Evolutionary conservation across 2,888 invertebrate genomes (phyloP).

Genomic region (Mystacides longicornis): DNA sequence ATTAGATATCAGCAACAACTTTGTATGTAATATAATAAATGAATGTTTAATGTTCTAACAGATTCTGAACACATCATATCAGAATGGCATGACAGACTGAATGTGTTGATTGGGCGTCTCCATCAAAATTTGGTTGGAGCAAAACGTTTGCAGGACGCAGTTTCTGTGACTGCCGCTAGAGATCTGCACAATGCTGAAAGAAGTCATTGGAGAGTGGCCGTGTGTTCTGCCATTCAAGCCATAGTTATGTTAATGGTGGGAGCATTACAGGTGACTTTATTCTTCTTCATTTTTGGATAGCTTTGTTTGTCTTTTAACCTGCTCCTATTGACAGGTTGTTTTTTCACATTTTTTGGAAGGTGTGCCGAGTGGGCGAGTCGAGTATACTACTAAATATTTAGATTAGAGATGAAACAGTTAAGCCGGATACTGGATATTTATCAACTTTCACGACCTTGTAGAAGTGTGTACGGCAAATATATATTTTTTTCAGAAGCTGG

Average conservation of each 20-base stretch:
- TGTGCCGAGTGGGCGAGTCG: no score
- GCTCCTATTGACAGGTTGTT: no score
- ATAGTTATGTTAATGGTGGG: constrained; percentile 19
- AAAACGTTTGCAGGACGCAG: constrained; percentile 57
- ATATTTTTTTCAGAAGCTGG: no score
- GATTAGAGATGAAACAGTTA: no score
- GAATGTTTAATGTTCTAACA: neutral
- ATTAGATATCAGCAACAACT: no score
- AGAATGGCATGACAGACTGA: constrained; percentile 25
- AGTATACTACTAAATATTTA: neutral
- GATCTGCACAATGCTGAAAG: constrained; percentile 18
- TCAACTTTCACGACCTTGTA: no score
- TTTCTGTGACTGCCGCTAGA: constrained; percentile 13
- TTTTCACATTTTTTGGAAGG: no score
- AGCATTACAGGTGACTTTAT: constrained; percentile 16
- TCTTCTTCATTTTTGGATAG: neutral
- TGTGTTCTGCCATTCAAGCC: constrained; percentile 13
- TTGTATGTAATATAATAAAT: neutral
- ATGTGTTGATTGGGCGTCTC: constrained; percentile 53
- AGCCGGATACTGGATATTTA: no score
- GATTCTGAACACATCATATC: neutral
- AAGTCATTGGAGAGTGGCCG: constrained; percentile 15
- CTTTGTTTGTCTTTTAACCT: no score
- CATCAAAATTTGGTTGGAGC: constrained; percentile 53
- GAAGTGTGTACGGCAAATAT: no score